Conservation (phyloP, 2,113 vertebrate genomes). For the Paracanthobrama guichenoti region DNA sequence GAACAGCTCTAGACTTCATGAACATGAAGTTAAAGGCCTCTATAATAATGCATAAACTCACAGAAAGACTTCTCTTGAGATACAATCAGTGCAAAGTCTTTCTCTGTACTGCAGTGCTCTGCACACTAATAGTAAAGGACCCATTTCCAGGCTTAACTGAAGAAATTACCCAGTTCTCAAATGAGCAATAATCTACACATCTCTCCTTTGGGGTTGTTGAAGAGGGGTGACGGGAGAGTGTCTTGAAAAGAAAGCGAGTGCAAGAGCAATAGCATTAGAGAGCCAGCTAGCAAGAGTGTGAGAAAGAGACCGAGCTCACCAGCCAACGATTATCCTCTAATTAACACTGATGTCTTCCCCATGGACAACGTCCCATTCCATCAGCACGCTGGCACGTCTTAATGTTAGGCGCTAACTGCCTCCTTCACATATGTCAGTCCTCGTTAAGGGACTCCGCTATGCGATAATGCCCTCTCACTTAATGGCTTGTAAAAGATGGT, state of each 20-base stretch:
- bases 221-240: constrained; percentile 15
- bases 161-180: constrained; percentile 63
- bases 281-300: constrained; percentile 53
- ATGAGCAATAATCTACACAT: constrained; percentile 69
- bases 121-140: constrained; percentile 22
- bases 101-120: background rate
- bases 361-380: constrained; percentile 89
- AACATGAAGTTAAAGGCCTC: constrained; percentile 4
- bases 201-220: constrained; percentile 68
- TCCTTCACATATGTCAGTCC: constrained; percentile 97
- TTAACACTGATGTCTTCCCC: constrained; percentile 93
- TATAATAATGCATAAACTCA: background rate
- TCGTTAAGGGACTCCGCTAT: constrained; percentile 91
- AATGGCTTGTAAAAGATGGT: constrained; percentile 99
- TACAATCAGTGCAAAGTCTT: background rate
- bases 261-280: background rate
- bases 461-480: constrained; percentile 88
- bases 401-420: constrained; percentile 94
- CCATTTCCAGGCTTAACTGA: constrained; percentile 58
- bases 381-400: constrained; percentile 77
- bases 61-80: background rate
- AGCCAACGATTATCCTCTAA: constrained; percentile 89
- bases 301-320: constrained; percentile 74
- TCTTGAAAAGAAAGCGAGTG: constrained; percentile 38
- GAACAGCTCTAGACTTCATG: background rate